Evolutionary conservation across 2,888 invertebrate species (phyloP).

Genomic region (Anthoptus insignis): DNA sequence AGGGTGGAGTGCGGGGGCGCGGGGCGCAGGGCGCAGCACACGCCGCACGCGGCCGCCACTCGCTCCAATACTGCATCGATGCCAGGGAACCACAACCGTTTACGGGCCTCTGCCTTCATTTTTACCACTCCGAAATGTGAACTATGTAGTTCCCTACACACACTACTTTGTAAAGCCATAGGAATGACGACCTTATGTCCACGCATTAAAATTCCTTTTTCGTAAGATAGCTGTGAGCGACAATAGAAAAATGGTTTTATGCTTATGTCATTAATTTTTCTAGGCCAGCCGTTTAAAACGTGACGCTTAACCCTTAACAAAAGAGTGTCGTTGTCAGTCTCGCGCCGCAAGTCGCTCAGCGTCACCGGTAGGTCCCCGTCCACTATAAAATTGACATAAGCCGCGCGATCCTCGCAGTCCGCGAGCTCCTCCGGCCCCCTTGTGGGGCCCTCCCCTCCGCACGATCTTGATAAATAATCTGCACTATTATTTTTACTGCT

Average conservation of each 20-base stretch:
- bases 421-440: not conserved
- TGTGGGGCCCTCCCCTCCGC: slow-evolving; percentile 4
- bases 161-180: slow-evolving; percentile 2
- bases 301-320: slow-evolving; percentile 24
- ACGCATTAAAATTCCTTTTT: slow-evolving; percentile 35
- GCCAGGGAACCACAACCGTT: slow-evolving; percentile 29
- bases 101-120: slow-evolving; percentile 41
- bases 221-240: slow-evolving; percentile 33
- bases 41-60: slow-evolving; percentile 22
- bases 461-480: slow-evolving; percentile 43
- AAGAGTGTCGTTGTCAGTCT: slow-evolving; percentile 20
- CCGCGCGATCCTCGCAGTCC: slow-evolving; percentile 23
- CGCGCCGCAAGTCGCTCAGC: slow-evolving; percentile 17
- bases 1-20: slow-evolving; percentile 33
- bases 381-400: slow-evolving; percentile 36
- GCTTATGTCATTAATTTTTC: slow-evolving; percentile 10
- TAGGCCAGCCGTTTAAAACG: slow-evolving; percentile 41
- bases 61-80: slow-evolving; percentile 23
- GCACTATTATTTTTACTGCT: slow-evolving; percentile 40
- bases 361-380: slow-evolving; percentile 37
- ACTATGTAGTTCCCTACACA: slow-evolving; percentile 28
- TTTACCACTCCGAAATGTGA: slow-evolving; percentile 39
- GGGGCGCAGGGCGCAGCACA: slow-evolving; percentile 31
- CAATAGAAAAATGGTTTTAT: slow-evolving; percentile 37
- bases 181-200: slow-evolving; percentile 40